Evolutionary conservation across 2,797 vertebrate genomes (phyloP).

Genomic region (Columba guinea): DNA sequence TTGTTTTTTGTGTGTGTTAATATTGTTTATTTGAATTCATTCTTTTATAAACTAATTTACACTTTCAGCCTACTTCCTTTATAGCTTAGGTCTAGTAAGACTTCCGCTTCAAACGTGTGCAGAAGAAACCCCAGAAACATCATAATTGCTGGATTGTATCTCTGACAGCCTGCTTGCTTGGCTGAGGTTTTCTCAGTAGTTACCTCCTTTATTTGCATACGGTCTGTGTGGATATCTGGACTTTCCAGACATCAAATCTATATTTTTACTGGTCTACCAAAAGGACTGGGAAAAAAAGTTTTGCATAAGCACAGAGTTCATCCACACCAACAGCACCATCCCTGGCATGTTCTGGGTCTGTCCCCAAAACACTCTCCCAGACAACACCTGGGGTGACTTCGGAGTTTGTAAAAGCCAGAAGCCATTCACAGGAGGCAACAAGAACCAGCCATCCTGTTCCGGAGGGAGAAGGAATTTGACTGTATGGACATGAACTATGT

Average conservation of each 20-base stretch:
- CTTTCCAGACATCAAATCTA: neutral
- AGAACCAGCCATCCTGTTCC: neutral
- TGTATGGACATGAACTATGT: neutral
- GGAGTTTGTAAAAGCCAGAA: neutral
- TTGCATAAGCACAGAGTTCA: neutral
- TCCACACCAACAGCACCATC: neutral
- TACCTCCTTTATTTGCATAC: neutral
- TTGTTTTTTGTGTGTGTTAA: neutral
- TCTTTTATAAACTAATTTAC: neutral
- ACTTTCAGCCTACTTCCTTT: neutral
- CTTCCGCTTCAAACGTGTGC: neutral
- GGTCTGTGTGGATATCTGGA: neutral
- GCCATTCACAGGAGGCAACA: neutral
- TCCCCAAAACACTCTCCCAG: neutral
- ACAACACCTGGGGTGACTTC: neutral
- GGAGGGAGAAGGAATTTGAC: neutral
- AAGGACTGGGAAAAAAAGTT: neutral
- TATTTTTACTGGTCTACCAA: neutral
- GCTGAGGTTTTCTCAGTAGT: neutral
- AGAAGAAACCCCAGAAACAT: neutral
- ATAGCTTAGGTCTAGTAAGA: neutral
- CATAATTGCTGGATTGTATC: neutral
- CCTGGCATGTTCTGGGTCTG: neutral
- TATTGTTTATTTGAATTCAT: neutral
- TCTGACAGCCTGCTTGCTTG: neutral